phyloP scores from a whole-genome alignment of 2,113 vertebrate genomes.

The Erpornis zantholeuca region DNA sequence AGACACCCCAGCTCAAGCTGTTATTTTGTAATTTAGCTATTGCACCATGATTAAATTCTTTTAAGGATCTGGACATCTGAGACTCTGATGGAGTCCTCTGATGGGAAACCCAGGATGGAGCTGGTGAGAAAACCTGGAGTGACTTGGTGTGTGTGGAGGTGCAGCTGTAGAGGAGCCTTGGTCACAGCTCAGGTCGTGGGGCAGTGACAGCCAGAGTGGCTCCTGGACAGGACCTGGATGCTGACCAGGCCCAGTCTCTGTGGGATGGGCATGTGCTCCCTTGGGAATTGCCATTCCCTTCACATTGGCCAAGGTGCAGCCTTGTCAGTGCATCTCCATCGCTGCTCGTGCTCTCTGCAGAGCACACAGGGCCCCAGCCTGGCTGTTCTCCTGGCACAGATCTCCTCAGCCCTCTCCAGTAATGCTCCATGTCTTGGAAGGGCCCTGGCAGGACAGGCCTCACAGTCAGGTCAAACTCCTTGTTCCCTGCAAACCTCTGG shows the following conservation, averaged over 20 bases:
- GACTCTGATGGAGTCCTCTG: neutral
- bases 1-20: neutral
- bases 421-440: neutral
- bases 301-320: neutral
- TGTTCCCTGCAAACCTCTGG: accelerated
- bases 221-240: neutral
- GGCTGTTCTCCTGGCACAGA: neutral
- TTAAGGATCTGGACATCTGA: neutral
- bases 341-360: neutral
- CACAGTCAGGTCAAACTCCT: neutral
- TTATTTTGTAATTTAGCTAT: neutral
- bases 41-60: neutral
- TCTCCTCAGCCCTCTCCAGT: neutral
- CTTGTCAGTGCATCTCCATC: neutral
- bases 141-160: neutral
- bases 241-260: neutral
- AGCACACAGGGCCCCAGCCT: neutral
- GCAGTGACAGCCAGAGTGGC: neutral
- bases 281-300: neutral
- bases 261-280: neutral
- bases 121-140: neutral
- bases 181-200: neutral
- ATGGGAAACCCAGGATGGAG: neutral
- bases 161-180: neutral
- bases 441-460: neutral